These are phyloP conservation scores for Dufourea novaeangliae DNA, from an alignment of 1,140 invertebrate species.

Conservation along the genomic window DNA sequence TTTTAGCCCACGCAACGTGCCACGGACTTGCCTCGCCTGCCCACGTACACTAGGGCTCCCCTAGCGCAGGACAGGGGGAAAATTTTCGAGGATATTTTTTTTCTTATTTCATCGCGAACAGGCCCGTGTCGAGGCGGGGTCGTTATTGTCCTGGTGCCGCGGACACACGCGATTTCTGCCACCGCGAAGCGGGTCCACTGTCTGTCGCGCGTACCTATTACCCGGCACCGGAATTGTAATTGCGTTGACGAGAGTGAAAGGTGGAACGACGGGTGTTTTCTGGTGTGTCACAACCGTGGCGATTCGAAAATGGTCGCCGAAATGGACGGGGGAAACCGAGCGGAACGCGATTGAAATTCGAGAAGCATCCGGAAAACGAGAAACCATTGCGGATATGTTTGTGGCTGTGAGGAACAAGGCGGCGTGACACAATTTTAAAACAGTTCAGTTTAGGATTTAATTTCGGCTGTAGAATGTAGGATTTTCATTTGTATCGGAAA, in stretches of 20 bases:
- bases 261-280: slow-evolving; percentile 23
- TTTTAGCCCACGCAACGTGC: slow-evolving; percentile 73
- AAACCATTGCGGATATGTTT: not conserved
- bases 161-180: not conserved
- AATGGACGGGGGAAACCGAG: not conserved
- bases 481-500: too few species aligned
- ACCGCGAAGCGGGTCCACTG: not conserved
- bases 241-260: slow-evolving; percentile 34
- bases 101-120: too few species aligned
- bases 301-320: slow-evolving; percentile 11
- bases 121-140: too few species aligned
- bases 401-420: not conserved
- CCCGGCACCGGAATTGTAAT: slow-evolving; percentile 24
- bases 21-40: slow-evolving; percentile 33
- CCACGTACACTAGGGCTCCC: slow-evolving; percentile 45
- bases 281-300: not conserved
- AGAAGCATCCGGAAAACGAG: too few species aligned
- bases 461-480: too few species aligned
- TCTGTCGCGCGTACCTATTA: slow-evolving; percentile 29
- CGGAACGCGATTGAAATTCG: not conserved
- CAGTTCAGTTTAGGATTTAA: too few species aligned
- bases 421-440: too few species aligned
- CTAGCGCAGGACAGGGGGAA: not conserved
- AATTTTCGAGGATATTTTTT: not conserved
- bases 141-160: not conserved